A percentile compares a stretch with the other conserved stretches of the same genome.
phyloP scores from a whole-genome alignment of 35 echinoderm and acorn worm genomes.

The Heliocidaris erythrogramma region DNA sequence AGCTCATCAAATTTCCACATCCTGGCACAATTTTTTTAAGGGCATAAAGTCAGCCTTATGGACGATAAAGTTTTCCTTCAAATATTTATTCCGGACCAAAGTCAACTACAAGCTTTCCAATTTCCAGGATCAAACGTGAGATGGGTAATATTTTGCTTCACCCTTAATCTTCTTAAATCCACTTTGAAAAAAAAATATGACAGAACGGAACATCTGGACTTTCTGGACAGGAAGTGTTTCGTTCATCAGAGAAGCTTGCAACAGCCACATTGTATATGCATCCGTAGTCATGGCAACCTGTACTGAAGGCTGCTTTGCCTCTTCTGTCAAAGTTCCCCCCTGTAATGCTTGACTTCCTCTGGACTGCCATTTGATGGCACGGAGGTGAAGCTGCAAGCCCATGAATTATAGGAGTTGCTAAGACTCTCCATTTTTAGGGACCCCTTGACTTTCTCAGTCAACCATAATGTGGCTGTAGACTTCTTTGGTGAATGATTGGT shows the following conservation, averaged over 20 bases:
- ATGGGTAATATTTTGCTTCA: not conserved
- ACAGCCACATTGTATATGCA: not conserved
- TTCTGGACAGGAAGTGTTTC: conserved; percentile 9
- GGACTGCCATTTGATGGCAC: not conserved
- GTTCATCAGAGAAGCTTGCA: not conserved
- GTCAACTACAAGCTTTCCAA: not conserved
- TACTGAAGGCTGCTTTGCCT: not conserved
- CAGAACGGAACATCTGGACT: not conserved
- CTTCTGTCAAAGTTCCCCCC: not conserved
- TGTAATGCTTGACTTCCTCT: not conserved
- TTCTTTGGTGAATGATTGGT: not conserved
- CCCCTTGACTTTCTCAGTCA: not conserved
- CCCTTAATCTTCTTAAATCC: not conserved
- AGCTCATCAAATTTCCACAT: conserved; percentile 11
- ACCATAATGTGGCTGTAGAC: not conserved
- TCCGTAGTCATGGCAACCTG: not conserved
- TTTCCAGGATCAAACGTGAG: not conserved
- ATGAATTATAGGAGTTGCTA: not conserved
- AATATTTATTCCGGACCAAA: not conserved
- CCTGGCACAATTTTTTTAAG: not conserved
- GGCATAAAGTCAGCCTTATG: not conserved
- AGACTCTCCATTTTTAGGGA: not conserved
- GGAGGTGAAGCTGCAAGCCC: not conserved
- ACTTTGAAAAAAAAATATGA: not conserved
- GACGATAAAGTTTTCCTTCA: not conserved